Evolutionary conservation across 92 coral and sea anemone species (phyloP).

Genomic region (Heliopora coerulea): DNA sequence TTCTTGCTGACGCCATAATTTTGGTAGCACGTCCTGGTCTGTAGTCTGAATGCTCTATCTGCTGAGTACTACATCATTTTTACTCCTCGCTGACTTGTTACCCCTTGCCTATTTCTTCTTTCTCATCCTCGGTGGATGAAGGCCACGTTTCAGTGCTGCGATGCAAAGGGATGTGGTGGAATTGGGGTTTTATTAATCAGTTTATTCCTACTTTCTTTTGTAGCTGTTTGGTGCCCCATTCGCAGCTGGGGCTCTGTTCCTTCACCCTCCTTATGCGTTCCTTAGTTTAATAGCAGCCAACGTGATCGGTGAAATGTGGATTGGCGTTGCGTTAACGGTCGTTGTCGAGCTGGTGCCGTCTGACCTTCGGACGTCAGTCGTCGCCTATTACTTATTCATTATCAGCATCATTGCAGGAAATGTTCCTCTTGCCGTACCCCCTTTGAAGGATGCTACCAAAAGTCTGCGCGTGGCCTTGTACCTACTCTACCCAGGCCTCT

Average conservation of each 20-base stretch:
- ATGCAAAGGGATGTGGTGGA: not conserved
- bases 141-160: no score
- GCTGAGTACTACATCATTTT: no score
- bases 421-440: slow-evolving; percentile 77
- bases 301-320: slow-evolving; percentile 98
- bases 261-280: slow-evolving; percentile 85
- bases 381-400: slow-evolving; percentile 80
- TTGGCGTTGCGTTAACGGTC: slow-evolving; percentile 90
- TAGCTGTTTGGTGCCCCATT: slow-evolving; percentile 91
- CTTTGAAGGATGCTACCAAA: slow-evolving; percentile 62
- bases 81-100: no score
- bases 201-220: not conserved
- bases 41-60: no score
- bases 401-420: slow-evolving; percentile 95
- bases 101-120: no score
- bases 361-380: slow-evolving; percentile 77
- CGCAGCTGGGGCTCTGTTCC: slow-evolving; percentile 94
- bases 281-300: slow-evolving; percentile 86
- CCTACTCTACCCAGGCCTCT: slow-evolving; percentile 83
- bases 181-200: not conserved
- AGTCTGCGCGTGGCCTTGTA: slow-evolving; percentile 78
- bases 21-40: no score
- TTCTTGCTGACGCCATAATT: no score
- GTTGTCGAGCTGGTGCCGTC: slow-evolving; percentile 90
- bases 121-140: no score